phyloP scores from a whole-genome alignment of 2,113 vertebrate genomes.

The Pithys albifrons region DNA sequence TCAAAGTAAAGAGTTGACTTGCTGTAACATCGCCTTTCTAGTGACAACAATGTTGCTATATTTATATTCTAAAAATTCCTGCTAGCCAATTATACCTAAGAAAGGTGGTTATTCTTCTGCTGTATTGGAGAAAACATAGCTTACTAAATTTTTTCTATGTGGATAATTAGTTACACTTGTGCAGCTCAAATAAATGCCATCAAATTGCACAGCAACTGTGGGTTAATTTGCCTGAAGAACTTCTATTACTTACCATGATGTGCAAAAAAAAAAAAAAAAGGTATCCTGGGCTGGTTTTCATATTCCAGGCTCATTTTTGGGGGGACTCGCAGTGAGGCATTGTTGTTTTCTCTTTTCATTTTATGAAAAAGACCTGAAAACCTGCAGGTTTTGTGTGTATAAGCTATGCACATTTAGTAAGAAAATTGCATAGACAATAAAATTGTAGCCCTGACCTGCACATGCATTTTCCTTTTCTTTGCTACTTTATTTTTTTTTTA shows the following conservation, averaged over 20 bases:
- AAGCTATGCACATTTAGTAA: neutral
- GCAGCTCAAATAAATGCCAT: neutral
- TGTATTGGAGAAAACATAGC: neutral
- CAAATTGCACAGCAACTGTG: neutral
- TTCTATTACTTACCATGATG: neutral
- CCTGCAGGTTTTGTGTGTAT: neutral
- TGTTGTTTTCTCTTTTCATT: neutral
- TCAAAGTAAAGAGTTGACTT: neutral
- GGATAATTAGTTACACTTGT: neutral
- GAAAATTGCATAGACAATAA: neutral
- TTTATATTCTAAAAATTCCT: neutral
- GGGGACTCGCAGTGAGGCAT: neutral
- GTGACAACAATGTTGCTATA: neutral
- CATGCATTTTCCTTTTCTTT: neutral
- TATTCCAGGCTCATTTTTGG: neutral
- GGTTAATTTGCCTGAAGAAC: neutral
- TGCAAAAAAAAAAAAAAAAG: neutral
- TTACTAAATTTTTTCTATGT: neutral
- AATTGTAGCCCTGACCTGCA: neutral
- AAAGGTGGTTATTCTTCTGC: neutral
- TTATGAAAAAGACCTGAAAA: neutral
- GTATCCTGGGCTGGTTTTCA: neutral
- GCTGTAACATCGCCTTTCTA: neutral
- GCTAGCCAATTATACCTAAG: neutral
- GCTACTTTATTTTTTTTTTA: neutral